Conservation (phyloP, 1,140 invertebrate species). For the Polypedilum vanderplanki region DNA sequence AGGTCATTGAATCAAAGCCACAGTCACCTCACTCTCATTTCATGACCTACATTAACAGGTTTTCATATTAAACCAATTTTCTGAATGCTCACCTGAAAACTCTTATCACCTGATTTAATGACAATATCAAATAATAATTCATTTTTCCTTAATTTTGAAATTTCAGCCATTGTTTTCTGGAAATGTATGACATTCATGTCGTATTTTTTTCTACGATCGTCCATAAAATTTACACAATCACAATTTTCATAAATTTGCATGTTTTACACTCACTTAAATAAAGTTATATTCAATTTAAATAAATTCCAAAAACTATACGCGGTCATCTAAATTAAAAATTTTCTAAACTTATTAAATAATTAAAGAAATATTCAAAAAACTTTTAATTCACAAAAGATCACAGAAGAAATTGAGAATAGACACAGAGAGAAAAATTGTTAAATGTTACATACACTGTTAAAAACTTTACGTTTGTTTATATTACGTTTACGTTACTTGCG, state of each 20-base stretch:
- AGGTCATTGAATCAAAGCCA: conserved; percentile 8
- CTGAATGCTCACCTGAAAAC: conserved; percentile 8
- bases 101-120: background rate
- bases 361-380: background rate
- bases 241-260: background rate
- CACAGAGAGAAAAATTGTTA: background rate
- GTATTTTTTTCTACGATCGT: background rate
- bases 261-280: background rate
- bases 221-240: background rate
- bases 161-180: background rate
- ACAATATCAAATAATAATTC: background rate
- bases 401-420: background rate
- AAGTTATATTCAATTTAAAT: background rate
- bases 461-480: background rate
- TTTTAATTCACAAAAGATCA: background rate
- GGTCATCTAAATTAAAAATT: too few species aligned
- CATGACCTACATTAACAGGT: conserved; percentile 24
- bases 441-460: background rate
- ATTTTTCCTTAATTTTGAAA: background rate
- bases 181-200: background rate
- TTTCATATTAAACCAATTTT: background rate
- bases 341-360: background rate
- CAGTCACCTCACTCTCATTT: conserved; percentile 1
- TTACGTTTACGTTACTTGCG: background rate
- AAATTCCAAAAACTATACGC: background rate